These are phyloP conservation scores for Mylabris phalerata DNA, from an alignment of 1,140 invertebrate species.

Conservation along the genomic window DNA sequence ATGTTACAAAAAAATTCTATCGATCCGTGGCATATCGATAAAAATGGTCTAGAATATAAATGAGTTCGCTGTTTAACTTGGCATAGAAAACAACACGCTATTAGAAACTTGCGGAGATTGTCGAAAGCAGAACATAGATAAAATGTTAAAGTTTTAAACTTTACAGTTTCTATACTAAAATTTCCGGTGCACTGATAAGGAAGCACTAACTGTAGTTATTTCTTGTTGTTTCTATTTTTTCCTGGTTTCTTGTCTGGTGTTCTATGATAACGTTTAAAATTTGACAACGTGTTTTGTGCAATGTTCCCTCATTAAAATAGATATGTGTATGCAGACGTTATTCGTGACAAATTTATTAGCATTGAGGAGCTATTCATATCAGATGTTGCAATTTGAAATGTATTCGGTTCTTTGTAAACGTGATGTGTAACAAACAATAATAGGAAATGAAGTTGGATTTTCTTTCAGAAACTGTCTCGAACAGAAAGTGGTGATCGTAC, in stretches of 20 bases:
- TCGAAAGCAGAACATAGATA: constrained; percentile 6
- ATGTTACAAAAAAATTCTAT: background rate
- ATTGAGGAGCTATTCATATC: no score
- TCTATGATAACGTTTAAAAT: background rate
- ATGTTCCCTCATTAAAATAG: no score
- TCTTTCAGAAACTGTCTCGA: background rate
- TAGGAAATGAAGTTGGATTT: constrained; percentile 4
- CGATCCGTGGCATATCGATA: background rate
- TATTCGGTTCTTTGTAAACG: background rate
- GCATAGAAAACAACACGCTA: background rate
- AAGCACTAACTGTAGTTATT: constrained; percentile 4
- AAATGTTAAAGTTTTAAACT: constrained; percentile 7
- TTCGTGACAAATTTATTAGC: no score
- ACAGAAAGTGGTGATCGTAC: constrained; percentile 3
- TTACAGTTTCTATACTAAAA: constrained; percentile 8
- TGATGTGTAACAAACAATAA: constrained; percentile 4
- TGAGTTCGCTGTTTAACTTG: no score
- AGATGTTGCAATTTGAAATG: background rate
- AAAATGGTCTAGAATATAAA: background rate
- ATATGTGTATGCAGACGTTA: no score
- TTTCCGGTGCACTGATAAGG: constrained; percentile 6
- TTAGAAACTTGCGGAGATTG: constrained; percentile 1
- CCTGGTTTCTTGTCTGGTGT: background rate
- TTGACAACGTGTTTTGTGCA: background rate
- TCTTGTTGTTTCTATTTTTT: background rate